A percentile compares a stretch with the other conserved stretches of the same genome.
Evolutionary conservation across 2,113 vertebrate species (phyloP).

Genomic region (Phylloscopus trochiloides): DNA sequence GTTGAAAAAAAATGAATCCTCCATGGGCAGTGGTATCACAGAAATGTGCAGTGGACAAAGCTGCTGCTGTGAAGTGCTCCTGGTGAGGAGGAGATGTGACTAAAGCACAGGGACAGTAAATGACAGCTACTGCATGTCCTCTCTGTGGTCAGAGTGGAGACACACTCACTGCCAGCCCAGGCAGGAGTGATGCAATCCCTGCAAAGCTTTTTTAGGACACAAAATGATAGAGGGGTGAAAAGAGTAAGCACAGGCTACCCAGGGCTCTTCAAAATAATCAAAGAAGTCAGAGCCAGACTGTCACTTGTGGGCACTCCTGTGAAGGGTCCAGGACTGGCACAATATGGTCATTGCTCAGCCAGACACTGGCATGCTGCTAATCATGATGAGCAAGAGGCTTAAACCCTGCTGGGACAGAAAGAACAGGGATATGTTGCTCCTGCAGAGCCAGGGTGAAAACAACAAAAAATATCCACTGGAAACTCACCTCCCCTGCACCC

Average conservation of each 20-base stretch:
- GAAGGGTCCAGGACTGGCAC: background rate
- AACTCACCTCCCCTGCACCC: background rate
- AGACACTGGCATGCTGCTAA: background rate
- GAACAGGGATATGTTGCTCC: background rate
- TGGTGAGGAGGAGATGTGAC: background rate
- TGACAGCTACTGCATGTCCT: background rate
- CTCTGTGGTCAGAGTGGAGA: background rate
- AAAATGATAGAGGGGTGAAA: background rate
- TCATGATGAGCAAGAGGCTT: background rate
- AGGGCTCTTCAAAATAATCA: background rate
- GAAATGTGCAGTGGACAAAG: background rate
- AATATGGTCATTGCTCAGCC: background rate
- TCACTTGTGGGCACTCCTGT: background rate
- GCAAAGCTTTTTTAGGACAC: conserved; percentile 29
- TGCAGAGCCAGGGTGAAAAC: background rate
- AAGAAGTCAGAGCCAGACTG: background rate
- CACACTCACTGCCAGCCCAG: background rate
- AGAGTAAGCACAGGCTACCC: background rate
- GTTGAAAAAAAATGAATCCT: background rate
- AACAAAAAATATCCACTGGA: background rate
- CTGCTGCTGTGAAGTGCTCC: background rate
- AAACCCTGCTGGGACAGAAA: background rate
- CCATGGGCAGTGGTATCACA: accelerated
- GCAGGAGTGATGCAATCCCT: background rate
- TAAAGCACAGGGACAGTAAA: background rate